Conservation (phyloP, 2,888 invertebrate species). For the Sinhomidia bicolor region DNA sequence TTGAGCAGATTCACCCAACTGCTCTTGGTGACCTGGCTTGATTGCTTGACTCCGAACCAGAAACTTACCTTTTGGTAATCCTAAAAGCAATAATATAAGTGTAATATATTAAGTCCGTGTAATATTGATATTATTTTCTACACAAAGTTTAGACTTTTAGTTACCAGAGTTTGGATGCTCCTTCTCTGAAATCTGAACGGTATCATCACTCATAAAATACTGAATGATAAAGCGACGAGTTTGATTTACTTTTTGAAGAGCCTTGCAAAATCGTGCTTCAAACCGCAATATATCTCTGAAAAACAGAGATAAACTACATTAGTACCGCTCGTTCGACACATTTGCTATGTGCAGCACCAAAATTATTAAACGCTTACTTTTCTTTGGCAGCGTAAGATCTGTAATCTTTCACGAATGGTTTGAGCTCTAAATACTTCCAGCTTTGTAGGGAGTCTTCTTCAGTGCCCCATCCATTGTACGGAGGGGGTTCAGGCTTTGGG, state of each 20-base stretch:
- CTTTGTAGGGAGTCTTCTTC: slow-evolving; percentile 95
- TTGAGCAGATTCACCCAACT: slow-evolving; percentile 87
- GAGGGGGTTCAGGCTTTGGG: slow-evolving; percentile 85
- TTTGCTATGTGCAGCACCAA: too few relatives aligned
- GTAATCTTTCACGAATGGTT: slow-evolving; percentile 87
- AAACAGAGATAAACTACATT: too few relatives aligned
- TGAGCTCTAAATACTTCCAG: slow-evolving; percentile 90
- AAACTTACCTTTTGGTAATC: slow-evolving; percentile 83
- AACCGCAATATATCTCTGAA: slow-evolving; percentile 89
- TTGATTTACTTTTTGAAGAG: slow-evolving; percentile 82
- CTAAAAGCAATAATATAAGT: too few relatives aligned
- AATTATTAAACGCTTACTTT: slow-evolving; percentile 29
- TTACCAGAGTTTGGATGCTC: slow-evolving; percentile 88
- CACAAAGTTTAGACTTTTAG: too few relatives aligned
- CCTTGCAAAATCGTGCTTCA: slow-evolving; percentile 88
- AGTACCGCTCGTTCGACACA: too few relatives aligned
- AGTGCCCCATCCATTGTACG: slow-evolving; percentile 90
- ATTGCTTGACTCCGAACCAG: slow-evolving; percentile 85
- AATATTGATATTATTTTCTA: too few relatives aligned
- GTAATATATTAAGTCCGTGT: too few relatives aligned
- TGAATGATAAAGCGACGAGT: slow-evolving; percentile 90
- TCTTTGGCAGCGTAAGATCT: slow-evolving; percentile 87
- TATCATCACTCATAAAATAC: slow-evolving; percentile 91
- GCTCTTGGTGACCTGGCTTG: slow-evolving; percentile 88
- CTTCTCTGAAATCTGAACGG: slow-evolving; percentile 91